Percentiles rank a stretch among this genome's conserved stretches.
Conservation (phyloP, 30 jellyfish, hydroid and myxozoan genomes). For the Nemopilema nomurai region DNA sequence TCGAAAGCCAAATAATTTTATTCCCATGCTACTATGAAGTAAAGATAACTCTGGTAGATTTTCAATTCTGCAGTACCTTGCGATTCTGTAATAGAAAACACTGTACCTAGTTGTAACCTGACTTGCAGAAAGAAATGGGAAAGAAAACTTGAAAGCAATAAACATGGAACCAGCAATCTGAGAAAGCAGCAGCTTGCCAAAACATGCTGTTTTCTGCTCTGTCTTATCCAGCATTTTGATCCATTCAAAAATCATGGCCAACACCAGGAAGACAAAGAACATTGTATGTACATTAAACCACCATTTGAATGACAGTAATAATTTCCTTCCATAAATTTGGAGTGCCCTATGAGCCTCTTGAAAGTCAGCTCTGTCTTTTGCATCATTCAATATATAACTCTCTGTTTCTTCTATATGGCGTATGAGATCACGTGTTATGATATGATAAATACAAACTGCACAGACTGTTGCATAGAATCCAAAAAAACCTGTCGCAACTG, state of each 20-base stretch:
- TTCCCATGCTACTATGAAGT: neutral
- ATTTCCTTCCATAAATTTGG: neutral
- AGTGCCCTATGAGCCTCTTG: neutral
- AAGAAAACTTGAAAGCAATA: neutral
- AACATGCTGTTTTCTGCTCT: neutral
- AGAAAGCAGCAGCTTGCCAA: neutral
- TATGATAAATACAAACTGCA: neutral
- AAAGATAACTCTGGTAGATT: neutral
- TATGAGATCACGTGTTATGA: neutral
- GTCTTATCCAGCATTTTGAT: neutral
- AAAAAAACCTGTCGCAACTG: neutral
- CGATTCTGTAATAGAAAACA: neutral
- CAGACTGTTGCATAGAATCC: neutral
- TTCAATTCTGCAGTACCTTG: neutral
- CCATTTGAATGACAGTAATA: neutral
- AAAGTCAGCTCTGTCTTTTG: neutral
- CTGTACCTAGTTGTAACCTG: neutral
- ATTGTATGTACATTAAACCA: neutral
- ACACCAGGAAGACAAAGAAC: neutral
- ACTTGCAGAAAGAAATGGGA: conserved; percentile 7
- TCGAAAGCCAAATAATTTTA: neutral
- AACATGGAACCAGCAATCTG: neutral
- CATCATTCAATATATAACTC: neutral
- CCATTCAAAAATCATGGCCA: neutral
- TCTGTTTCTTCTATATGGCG: neutral